These are phyloP conservation scores for Limnephilus rhombicus DNA, from an alignment of 2,888 invertebrate species.

Conservation along the genomic window DNA sequence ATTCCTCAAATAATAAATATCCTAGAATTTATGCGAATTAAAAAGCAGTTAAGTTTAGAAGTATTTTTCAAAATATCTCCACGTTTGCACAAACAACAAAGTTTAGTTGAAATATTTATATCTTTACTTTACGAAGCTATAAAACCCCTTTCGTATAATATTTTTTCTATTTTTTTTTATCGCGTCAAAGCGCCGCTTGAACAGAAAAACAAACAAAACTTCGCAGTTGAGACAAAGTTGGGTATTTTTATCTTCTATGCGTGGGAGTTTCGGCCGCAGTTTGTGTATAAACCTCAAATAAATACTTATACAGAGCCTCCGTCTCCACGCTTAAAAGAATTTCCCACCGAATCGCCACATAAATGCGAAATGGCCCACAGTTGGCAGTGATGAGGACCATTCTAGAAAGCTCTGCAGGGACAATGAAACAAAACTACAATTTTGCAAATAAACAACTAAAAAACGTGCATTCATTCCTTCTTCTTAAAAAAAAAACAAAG, in stretches of 20 bases:
- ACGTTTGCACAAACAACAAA: background rate
- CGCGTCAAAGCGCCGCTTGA: background rate
- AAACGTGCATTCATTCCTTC: background rate
- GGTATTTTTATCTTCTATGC: background rate
- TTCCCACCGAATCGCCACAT: background rate
- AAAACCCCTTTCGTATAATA: background rate
- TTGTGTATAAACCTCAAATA: background rate
- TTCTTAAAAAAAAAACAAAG: background rate
- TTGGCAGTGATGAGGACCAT: background rate
- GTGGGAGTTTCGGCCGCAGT: background rate
- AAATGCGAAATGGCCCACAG: background rate
- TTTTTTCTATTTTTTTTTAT: background rate
- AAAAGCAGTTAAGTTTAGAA: background rate
- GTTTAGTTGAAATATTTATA: background rate
- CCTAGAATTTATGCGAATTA: background rate
- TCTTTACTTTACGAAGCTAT: background rate
- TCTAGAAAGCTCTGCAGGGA: background rate
- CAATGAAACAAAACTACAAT: background rate
- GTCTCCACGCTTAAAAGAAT: background rate
- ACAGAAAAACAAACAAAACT: background rate
- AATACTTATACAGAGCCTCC: background rate
- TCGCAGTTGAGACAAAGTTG: background rate
- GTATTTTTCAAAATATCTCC: background rate
- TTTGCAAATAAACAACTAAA: background rate
- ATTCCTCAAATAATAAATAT: too few relatives aligned